Evolutionary conservation across 2,888 invertebrate genomes (phyloP).

Genomic region (Caenorhabditis sp.): DNA sequence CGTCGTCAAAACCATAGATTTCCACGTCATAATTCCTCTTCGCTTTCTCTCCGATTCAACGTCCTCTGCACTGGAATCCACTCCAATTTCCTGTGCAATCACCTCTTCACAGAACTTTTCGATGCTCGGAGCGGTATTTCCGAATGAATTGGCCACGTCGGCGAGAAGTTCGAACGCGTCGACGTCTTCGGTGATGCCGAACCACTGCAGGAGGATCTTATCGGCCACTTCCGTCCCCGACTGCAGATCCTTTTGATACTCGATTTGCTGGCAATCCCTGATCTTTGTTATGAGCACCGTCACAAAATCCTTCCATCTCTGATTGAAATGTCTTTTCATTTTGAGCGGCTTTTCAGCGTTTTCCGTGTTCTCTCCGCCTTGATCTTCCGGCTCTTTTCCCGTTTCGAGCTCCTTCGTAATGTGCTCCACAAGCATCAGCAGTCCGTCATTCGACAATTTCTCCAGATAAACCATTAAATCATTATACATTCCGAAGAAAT

Average conservation of each 20-base stretch:
- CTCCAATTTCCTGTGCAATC: conserved; percentile 27
- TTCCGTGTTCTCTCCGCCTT: background rate
- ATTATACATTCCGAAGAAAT: conserved; percentile 52
- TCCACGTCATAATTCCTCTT: conserved; percentile 40
- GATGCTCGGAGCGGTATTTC: background rate
- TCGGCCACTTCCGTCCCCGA: conserved; percentile 20
- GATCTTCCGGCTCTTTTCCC: conserved; percentile 18
- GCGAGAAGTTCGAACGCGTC: conserved; percentile 43
- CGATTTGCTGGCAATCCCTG: conserved; percentile 13
- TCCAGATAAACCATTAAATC: conserved; percentile 34
- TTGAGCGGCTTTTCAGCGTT: too few species aligned
- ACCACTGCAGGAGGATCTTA: conserved; percentile 41
- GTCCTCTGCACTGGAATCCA: conserved; percentile 4
- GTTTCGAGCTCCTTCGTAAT: background rate
- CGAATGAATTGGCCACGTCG: conserved; percentile 32
- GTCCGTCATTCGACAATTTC: conserved; percentile 5
- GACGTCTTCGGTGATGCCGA: conserved; percentile 20
- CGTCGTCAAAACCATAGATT: conserved; percentile 40
- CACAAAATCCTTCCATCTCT: conserved; percentile 48
- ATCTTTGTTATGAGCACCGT: conserved; percentile 21
- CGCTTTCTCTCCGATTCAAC: conserved; percentile 14
- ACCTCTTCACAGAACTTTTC: conserved; percentile 49
- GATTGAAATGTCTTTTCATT: conserved; percentile 27
- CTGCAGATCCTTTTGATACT: conserved; percentile 14
- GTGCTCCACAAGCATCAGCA: conserved; percentile 19